Percentiles rank a stretch among this genome's conserved stretches.
Conservation (phyloP, 2,888 invertebrate species). For the Noctuana brunneofusca region DNA sequence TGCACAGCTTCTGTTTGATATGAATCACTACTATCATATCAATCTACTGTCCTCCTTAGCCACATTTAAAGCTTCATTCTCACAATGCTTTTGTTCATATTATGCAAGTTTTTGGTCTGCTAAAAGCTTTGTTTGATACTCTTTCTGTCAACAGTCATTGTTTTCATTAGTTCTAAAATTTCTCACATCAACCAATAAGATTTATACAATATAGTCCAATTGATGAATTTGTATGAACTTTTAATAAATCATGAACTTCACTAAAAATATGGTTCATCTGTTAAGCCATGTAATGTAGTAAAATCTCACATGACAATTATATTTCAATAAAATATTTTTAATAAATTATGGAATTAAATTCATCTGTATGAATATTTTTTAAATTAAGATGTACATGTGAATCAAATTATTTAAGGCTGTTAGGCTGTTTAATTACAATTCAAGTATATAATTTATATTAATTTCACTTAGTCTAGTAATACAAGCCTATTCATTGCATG, state of each 20-base stretch:
- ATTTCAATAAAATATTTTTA: too few species aligned
- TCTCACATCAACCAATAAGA: not conserved
- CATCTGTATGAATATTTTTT: too few species aligned
- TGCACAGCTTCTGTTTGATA: constrained; percentile 35
- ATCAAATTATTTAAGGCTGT: too few species aligned
- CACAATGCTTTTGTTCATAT: constrained; percentile 23
- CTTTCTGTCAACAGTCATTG: not conserved
- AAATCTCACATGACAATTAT: too few species aligned
- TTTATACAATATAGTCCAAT: not conserved
- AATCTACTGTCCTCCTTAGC: constrained; percentile 16
- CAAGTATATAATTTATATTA: too few species aligned
- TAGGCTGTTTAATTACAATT: too few species aligned
- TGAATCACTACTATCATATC: constrained; percentile 25
- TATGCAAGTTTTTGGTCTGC: constrained; percentile 15
- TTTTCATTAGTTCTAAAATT: not conserved
- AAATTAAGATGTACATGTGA: too few species aligned
- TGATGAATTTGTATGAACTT: constrained; percentile 1
- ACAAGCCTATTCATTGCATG: constrained; percentile 15
- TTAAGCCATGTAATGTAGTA: too few species aligned
- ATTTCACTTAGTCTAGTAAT: too few species aligned
- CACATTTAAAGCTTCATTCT: constrained; percentile 14
- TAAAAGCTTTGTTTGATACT: constrained; percentile 12
- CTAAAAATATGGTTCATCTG: too few species aligned
- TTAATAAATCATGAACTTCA: too few species aligned
- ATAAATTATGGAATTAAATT: too few species aligned